Evolutionary conservation across 2,113 vertebrate species (phyloP).

Genomic region (Aegypius monachus): DNA sequence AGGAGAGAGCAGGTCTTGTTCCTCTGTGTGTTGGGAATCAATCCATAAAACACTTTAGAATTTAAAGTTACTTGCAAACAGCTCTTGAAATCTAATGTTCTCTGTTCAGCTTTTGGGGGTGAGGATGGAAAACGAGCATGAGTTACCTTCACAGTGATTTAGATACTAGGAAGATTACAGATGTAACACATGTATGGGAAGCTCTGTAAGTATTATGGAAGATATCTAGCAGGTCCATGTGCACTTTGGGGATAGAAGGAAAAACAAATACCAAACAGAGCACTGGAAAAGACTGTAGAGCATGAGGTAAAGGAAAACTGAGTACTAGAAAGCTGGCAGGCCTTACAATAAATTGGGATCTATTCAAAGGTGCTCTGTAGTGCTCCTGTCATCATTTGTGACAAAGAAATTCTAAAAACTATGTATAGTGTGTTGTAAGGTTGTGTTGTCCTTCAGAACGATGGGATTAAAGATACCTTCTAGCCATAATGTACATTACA

Average conservation of each 20-base stretch:
- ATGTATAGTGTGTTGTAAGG: background rate
- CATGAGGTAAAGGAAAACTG: background rate
- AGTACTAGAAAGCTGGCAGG: background rate
- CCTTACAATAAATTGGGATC: background rate
- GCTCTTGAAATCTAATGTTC: background rate
- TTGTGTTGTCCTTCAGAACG: background rate
- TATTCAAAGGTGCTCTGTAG: background rate
- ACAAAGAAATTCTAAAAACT: background rate
- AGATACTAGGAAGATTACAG: background rate
- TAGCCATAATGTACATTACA: background rate
- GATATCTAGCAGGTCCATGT: background rate
- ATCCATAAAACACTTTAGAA: background rate
- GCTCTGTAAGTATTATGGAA: background rate
- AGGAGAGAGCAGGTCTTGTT: background rate
- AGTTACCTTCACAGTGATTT: background rate
- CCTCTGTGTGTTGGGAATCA: background rate
- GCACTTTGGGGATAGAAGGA: background rate
- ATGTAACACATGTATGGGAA: background rate
- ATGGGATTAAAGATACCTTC: background rate
- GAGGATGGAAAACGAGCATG: background rate
- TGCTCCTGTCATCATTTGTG: background rate
- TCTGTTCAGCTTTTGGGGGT: background rate
- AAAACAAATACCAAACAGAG: background rate
- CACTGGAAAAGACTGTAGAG: background rate
- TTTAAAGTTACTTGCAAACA: background rate